phyloP scores from a whole-genome alignment of 2,888 invertebrate species.

The Maniola hyperantus region DNA sequence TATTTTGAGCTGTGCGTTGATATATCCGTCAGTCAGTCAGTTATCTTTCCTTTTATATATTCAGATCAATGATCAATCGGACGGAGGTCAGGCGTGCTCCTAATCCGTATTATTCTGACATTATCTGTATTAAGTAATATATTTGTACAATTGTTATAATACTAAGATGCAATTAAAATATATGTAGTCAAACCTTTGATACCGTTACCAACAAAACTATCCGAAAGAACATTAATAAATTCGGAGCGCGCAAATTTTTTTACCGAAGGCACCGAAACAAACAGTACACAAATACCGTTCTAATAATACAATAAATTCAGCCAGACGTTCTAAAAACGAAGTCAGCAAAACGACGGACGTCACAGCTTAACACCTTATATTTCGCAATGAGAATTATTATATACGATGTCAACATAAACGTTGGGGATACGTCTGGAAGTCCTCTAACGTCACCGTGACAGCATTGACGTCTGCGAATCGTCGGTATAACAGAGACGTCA shows the following conservation, averaged over 20 bases:
- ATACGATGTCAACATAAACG: conserved; percentile 38
- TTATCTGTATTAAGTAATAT: background rate
- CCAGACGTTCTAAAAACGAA: conserved; percentile 41
- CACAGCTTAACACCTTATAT: conserved; percentile 37
- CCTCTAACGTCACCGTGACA: conserved; percentile 48
- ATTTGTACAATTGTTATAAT: background rate
- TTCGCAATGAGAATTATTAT: conserved; percentile 46
- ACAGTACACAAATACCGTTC: conserved; percentile 32
- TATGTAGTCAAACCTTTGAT: no score
- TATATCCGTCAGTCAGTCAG: no score
- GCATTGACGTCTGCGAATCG: conserved; percentile 51
- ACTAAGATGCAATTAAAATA: background rate
- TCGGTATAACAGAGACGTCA: conserved; percentile 50
- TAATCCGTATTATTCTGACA: background rate
- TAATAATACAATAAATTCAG: conserved; percentile 37
- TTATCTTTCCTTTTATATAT: no score
- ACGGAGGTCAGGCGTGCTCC: no score
- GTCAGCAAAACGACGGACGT: conserved; percentile 39
- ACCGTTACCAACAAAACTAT: background rate
- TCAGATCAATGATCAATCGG: no score
- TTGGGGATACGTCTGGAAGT: conserved; percentile 36
- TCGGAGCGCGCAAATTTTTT: background rate
- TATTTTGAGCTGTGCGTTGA: no score
- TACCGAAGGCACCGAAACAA: conserved; percentile 14
- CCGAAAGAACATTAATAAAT: background rate